Base-by-base conservation (phyloP, 64 coral and sea anemone species). In the Actinia equina region DNA sequence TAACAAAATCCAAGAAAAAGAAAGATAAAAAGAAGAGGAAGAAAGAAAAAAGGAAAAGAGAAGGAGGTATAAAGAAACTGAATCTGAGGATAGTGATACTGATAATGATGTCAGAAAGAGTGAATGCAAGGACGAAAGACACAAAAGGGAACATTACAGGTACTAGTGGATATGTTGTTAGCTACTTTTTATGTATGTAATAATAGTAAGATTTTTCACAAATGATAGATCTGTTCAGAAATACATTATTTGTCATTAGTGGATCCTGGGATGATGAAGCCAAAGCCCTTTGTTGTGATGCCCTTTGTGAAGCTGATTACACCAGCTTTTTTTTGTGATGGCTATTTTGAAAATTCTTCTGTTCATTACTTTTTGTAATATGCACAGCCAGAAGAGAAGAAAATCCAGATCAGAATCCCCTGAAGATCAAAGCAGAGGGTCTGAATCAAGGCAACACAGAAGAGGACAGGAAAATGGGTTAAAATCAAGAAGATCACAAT, bases 1-100 rank as follows among this genome's bases (percentile, higher is more conserved):
- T 99, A 43, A 63, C 79, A 5, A 95, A 99, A 79, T 94, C 88
- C 70, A 89, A 87, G 37, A 98, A 92, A 80, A 98, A 98, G 77
- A 92, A 98, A 19, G 79, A 90, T 41, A 92, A 98, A 52, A 94
- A 94, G 83, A 86, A 92, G 62, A 99, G 90, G 49, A 98, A 94
- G 30, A 90, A 86, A 88, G 87, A 98, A 42, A 91, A 90, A 59
- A 80, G 58, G 83, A 59, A 85, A 79, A 89, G 62, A 92, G 89
- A 86, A 91, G 54, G 77, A 91, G 80, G 49, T 87, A 82, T 70
- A 87, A 90, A 15, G 88, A 82, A 57, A 42, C 64, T 26, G 27
- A 74, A 11, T 64, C 51, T 77, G 86, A 86, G 52, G 78, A 82
- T 10, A 86, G 88, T 91, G 86, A 90, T 19, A 89, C 86, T 77